These are phyloP conservation scores for Anser cygnoides DNA, from an alignment of 2,113 vertebrate genomes.

Conservation along the genomic window DNA sequence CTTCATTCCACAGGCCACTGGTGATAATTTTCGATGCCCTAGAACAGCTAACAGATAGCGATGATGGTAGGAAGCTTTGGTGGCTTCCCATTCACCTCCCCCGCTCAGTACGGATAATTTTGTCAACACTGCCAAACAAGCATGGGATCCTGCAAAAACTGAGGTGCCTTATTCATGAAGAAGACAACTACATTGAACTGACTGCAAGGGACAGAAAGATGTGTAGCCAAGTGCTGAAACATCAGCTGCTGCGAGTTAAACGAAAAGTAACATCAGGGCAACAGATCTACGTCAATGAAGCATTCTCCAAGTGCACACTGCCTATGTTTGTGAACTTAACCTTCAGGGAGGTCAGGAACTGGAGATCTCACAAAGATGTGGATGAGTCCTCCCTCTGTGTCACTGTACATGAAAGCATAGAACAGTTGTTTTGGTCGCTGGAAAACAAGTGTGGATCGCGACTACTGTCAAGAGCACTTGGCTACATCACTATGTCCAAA, in stretches of 20 bases:
- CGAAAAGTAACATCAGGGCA: conserved; percentile 98
- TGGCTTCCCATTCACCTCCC: conserved; percentile 96
- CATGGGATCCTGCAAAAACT: conserved; percentile 96
- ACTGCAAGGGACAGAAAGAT: conserved; percentile 91
- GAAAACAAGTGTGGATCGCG: conserved; percentile 90
- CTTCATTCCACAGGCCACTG: conserved; percentile 90
- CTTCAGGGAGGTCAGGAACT: conserved; percentile 92
- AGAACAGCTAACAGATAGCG: conserved; percentile 91
- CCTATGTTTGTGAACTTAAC: conserved; percentile 99
- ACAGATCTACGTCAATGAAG: conserved; percentile 98
- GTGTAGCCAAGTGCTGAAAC: conserved; percentile 97
- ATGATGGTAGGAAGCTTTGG: conserved; percentile 96
- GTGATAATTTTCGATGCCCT: conserved; percentile 93
- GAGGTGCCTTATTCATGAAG: conserved; percentile 90
- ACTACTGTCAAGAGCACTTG: conserved; percentile 91
- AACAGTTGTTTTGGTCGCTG: conserved; percentile 94
- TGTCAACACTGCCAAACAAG: conserved; percentile 97
- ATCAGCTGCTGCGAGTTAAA: conserved; percentile 91
- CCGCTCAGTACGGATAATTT: conserved; percentile 90
- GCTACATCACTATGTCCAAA: conserved; percentile 97
- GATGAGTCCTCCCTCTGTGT: conserved; percentile 92
- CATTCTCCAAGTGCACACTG: conserved; percentile 93
- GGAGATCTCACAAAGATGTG: conserved; percentile 97
- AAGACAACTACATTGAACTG: conserved; percentile 91
- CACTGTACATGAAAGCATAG: conserved; percentile 96